Evolutionary conservation across 2,888 invertebrate species (phyloP), one percentile per base, ranked within the genome.

Genomic region (Cryptocheilus praepositus): DNA sequence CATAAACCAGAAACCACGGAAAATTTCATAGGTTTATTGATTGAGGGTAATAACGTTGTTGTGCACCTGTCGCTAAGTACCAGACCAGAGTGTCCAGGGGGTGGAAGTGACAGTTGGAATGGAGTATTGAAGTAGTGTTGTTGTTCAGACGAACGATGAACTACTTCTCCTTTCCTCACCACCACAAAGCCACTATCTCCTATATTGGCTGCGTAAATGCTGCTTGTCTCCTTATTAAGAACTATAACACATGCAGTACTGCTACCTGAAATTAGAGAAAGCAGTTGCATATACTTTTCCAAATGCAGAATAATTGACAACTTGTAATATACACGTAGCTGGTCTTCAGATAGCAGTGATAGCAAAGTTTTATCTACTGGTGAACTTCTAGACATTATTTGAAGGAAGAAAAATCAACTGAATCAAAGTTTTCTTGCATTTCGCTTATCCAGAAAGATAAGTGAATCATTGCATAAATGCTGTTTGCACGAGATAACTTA

Each of bases 71-170:
- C 98, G 89, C 96, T 96, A 19, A 97, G 92, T 70, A 97, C 97
- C 84, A 94, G 93, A 72, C 94, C 93, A 77, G 95, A 94, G 80
- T 95, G 95, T 15, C 95, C 95, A 0, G 97, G 96, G 21, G 98
- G 98, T 45, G 98, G 96, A 81, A 98, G 90, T 57, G 98, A 96
- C 75, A 99, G 91, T 90, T 99, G 99, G 91, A 97, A 99, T 3
- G 99, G 99, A 46, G 99, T 98, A 90, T 99, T 99, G 90, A 99
- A 99, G 90, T 98, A 98, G 89, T 99, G 99, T 85, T 98, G 98
- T 86, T 99, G 99, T 88, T 99, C 99, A 83, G 96, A 95, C 3
- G 98, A 98, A 72, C 96, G 93, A 87, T 97, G 96, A 25, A 99
- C 94, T 19, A 99, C 93, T 80, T 94, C 92, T 19, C 97, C 97